Evolutionary conservation across 2,797 vertebrate genomes (phyloP).

Genomic region (Girardinus metallicus): DNA sequence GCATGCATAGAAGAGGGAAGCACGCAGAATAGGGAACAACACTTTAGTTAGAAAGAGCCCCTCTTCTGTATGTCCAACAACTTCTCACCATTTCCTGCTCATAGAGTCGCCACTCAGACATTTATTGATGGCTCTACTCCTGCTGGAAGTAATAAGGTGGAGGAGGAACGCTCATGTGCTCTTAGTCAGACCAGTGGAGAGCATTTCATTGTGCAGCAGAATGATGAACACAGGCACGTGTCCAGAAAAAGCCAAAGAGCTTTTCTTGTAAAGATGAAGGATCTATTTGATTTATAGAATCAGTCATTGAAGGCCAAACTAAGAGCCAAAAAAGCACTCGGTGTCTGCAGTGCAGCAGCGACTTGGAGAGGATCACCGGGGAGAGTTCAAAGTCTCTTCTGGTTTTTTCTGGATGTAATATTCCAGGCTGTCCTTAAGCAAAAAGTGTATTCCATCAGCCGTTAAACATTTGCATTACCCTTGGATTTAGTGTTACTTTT

Average conservation of each 20-base stretch:
- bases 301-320: background rate
- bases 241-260: background rate
- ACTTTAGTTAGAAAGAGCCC: background rate
- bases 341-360: background rate
- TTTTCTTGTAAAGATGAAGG: background rate
- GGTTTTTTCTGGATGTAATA: background rate
- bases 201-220: background rate
- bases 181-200: background rate
- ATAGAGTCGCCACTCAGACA: background rate
- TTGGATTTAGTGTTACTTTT: background rate
- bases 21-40: background rate
- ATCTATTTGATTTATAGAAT: background rate
- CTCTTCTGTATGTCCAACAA: background rate
- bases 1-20: constrained; percentile 1
- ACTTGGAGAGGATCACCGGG: background rate
- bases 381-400: background rate
- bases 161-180: background rate
- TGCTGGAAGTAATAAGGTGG: background rate
- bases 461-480: background rate
- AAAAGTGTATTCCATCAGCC: background rate
- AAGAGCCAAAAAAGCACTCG: background rate
- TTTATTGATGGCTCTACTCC: constrained; percentile 11
- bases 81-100: background rate
- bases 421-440: background rate
- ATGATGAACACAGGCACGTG: background rate